Conservation (phyloP, 2,888 invertebrate species). For the Melinaea menophilus region DNA sequence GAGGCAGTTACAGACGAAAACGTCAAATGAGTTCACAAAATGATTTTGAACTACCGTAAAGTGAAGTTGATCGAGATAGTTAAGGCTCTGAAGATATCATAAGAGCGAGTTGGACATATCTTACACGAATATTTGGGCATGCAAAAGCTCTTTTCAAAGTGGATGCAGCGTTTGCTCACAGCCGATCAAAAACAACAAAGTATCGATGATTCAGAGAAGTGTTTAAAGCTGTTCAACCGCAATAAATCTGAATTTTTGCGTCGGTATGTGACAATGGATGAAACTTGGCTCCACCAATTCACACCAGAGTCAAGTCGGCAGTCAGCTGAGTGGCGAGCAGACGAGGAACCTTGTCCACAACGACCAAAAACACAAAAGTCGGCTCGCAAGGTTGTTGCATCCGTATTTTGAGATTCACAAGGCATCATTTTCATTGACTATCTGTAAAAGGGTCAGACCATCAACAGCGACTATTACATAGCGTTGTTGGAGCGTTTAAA, state of each 20-base stretch:
- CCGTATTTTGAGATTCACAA: too few relatives aligned
- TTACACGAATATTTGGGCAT: slow-evolving; percentile 33
- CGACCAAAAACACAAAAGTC: too few relatives aligned
- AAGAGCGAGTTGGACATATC: slow-evolving; percentile 19
- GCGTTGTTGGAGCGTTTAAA: slow-evolving; percentile 4
- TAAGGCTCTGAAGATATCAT: neutral
- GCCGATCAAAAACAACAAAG: slow-evolving; percentile 17
- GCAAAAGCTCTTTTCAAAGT: slow-evolving; percentile 37
- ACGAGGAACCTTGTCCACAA: neutral
- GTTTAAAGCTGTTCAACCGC: slow-evolving; percentile 23
- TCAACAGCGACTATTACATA: slow-evolving; percentile 7
- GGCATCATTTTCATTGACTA: too few relatives aligned
- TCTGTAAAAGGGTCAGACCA: neutral
- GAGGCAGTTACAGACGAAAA: too few relatives aligned
- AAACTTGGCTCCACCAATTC: slow-evolving; percentile 20
- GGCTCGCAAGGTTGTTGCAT: too few relatives aligned
- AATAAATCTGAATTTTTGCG: slow-evolving; percentile 1
- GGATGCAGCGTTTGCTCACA: slow-evolving; percentile 40
- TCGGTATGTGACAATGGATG: slow-evolving; percentile 21
- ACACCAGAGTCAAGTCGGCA: slow-evolving; percentile 24
- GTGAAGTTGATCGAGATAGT: neutral
- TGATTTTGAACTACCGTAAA: too few relatives aligned
- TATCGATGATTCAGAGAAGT: too few relatives aligned
- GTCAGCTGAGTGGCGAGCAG: slow-evolving; percentile 21
- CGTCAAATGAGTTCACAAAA: too few relatives aligned